phyloP scores from a whole-genome alignment of 2,113 vertebrate genomes.

The Crypturellus undulatus region DNA sequence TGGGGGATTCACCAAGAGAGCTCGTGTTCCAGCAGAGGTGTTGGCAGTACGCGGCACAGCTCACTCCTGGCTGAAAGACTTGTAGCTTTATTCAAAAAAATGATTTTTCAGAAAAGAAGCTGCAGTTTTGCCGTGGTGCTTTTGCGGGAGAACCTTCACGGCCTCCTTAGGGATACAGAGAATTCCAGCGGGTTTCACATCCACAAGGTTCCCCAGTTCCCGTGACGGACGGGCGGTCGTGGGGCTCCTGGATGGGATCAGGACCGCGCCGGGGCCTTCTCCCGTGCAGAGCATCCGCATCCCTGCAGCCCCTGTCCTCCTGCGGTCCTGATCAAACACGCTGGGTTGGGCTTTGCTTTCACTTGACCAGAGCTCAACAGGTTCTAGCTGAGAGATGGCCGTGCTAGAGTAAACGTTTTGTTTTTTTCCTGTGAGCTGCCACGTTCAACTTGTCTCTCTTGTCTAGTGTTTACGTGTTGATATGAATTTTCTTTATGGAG shows the following conservation, averaged over 20 bases:
- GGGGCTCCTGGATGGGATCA: too few relatives aligned
- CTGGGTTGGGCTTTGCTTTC: background rate
- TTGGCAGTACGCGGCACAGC: background rate
- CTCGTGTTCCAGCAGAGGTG: background rate
- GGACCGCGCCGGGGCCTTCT: too few relatives aligned
- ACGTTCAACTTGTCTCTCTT: background rate
- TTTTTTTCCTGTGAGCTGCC: background rate
- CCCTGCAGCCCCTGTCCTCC: too few relatives aligned
- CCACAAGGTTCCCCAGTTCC: too few relatives aligned
- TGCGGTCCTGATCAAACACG: background rate
- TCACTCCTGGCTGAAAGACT: background rate
- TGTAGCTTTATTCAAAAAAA: background rate
- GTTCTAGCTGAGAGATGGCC: background rate
- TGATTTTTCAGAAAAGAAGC: background rate
- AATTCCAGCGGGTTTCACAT: too few relatives aligned
- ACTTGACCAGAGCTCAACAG: background rate
- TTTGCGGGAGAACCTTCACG: background rate
- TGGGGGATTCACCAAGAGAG: too few relatives aligned
- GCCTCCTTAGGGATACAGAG: background rate
- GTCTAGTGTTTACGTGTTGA: background rate
- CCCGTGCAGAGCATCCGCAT: too few relatives aligned
- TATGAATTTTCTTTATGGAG: background rate
- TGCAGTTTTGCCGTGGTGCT: fast-evolving
- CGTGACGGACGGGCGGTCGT: too few relatives aligned
- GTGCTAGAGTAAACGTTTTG: background rate